These are phyloP conservation scores for Parnassius apollo DNA, from an alignment of 2,888 invertebrate species.

Conservation along the genomic window DNA sequence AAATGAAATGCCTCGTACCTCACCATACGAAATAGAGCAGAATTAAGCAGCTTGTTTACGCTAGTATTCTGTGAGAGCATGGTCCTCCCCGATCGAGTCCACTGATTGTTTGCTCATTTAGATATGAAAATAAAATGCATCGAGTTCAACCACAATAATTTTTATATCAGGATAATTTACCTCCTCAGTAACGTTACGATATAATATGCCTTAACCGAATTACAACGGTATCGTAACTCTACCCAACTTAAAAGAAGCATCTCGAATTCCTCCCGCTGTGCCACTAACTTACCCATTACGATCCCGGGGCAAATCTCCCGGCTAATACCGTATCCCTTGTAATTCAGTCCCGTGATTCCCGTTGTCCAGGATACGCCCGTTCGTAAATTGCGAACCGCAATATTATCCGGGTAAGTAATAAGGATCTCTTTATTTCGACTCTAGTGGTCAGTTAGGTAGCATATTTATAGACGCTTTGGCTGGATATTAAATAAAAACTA, in stretches of 20 bases:
- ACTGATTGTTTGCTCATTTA: too few species aligned
- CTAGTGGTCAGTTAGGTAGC: background rate
- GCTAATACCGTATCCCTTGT: slow-evolving; percentile 37
- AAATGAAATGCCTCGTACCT: too few species aligned
- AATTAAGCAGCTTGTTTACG: too few species aligned
- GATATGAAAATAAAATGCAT: too few species aligned
- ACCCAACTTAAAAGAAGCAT: slow-evolving; percentile 1
- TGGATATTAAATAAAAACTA: too few species aligned
- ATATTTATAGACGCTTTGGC: slow-evolving; percentile 10
- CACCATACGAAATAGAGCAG: too few species aligned
- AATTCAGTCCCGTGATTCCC: slow-evolving; percentile 42
- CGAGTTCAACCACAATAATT: too few species aligned
- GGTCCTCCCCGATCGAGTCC: too few species aligned
- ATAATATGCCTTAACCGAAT: background rate
- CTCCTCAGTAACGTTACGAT: background rate
- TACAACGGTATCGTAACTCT: slow-evolving; percentile 9
- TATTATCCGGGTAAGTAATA: slow-evolving; percentile 40
- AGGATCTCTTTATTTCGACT: slow-evolving; percentile 27
- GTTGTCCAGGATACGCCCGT: slow-evolving; percentile 38
- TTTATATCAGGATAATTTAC: too few species aligned
- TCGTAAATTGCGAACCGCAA: slow-evolving; percentile 46
- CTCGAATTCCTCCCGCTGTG: slow-evolving; percentile 6
- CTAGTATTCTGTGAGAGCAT: too few species aligned
- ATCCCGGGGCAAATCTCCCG: slow-evolving; percentile 32
- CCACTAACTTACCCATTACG: slow-evolving; percentile 26